Base-by-base conservation (phyloP, 2,113 vertebrate species). In the Oncorhynchus nerka region DNA sequence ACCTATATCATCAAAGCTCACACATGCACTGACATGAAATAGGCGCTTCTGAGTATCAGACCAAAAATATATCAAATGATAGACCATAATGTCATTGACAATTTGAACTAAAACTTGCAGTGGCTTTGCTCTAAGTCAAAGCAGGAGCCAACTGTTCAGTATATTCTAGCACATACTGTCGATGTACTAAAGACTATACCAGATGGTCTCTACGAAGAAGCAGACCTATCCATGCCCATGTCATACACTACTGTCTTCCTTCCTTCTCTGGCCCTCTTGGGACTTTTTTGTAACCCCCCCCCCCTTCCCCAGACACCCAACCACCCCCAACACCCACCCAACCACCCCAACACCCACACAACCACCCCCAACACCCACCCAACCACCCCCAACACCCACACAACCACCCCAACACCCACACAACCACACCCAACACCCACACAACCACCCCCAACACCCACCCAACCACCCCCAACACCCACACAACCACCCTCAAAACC, bases 251-350 rank as follows among this genome's bases (percentile, higher is more conserved):
- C 15, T 51, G 49, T 16, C 12, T 51, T 51, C 15, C 16, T 51
- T 16, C 12, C 15, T 51, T 15, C 49, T 4, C 15, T 39, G 34
- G 34, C 34, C 34, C 34, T 39, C 7, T 7, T 39, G 49, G 49
- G 4, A 51, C 49, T 15, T 51, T 51, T 15, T 4, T 51, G 49
- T 13, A 51, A 13, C 49, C 49, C 49, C 20, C 68, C 68, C 1
- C 32, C 32, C 32, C 32, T 5, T 39, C 39, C 39, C 39, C 39
- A 39, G 8, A 2, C 39, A 39, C 39, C 45, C 32, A 34, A 34
- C 32, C 32, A 34, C 39, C 59, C 66, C 51, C 59, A 20, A 71
- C 48, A 19, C 64, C 48, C n/a, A 49, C 34, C 89, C 16, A 49
- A 59, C 39, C 30, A 30, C 30, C 30, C 4, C 30, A 2, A 28